Evolutionary conservation across 2,113 vertebrate genomes (phyloP).

Genomic region (Megaleporinus macrocephalus): DNA sequence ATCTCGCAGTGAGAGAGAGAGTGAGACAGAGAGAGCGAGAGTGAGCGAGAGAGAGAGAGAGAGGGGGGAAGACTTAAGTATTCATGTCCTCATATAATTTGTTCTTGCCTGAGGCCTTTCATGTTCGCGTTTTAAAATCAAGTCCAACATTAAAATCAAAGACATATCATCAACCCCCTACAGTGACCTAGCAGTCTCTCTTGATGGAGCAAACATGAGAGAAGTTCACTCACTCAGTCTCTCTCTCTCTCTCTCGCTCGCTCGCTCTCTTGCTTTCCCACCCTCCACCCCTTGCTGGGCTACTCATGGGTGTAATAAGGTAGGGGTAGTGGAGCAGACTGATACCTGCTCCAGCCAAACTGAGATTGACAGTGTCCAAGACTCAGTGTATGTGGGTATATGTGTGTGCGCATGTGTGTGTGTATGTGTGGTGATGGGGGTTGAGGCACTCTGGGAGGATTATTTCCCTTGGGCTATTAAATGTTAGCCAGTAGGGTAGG

Average conservation of each 20-base stretch:
- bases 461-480: slow-evolving; percentile 51
- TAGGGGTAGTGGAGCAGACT: slow-evolving; percentile 66
- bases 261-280: slow-evolving; percentile 8
- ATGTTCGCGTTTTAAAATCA: slow-evolving; percentile 54
- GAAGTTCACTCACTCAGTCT: slow-evolving; percentile 1
- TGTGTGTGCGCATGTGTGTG: background rate
- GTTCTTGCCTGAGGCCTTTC: slow-evolving; percentile 46
- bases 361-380: slow-evolving; percentile 60
- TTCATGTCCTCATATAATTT: slow-evolving; percentile 47
- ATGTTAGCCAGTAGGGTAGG: slow-evolving; percentile 37
- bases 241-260: slow-evolving; percentile 38
- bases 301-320: slow-evolving; percentile 77
- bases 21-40: background rate
- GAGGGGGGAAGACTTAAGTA: slow-evolving; percentile 35
- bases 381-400: slow-evolving; percentile 37
- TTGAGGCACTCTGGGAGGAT: slow-evolving; percentile 41
- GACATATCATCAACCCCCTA: slow-evolving; percentile 46
- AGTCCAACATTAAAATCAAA: slow-evolving; percentile 57
- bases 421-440: slow-evolving; percentile 29
- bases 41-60: background rate
- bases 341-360: slow-evolving; percentile 69
- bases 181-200: slow-evolving; percentile 40
- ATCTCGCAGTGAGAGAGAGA: background rate
- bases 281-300: slow-evolving; percentile 33
- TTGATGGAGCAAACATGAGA: slow-evolving; percentile 43